phyloP scores from a whole-genome alignment of 2,113 vertebrate species.

The Chelonoidis abingdonii region DNA sequence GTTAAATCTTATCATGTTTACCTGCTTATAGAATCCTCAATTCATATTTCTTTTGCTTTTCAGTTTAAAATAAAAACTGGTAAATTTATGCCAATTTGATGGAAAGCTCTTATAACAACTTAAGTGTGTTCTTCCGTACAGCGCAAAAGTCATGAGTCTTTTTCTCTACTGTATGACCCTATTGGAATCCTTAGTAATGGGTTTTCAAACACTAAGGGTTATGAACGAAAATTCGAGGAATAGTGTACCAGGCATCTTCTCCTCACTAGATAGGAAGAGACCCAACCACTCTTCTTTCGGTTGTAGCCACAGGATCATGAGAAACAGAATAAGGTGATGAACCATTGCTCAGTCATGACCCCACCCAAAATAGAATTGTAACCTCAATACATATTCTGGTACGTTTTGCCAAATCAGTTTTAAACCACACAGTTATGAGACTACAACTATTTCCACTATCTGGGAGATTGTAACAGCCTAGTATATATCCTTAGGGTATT shows the following conservation, averaged over 20 bases:
- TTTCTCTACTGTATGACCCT: no score
- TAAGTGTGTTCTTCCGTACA: no score
- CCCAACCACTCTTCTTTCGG: fast-evolving
- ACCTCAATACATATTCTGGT: not conserved
- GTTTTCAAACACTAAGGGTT: not conserved
- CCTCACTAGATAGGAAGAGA: not conserved
- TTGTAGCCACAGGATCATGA: fast-evolving
- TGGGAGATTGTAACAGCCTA: not conserved
- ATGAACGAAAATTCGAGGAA: not conserved
- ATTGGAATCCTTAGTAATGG: not conserved
- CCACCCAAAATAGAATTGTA: not conserved
- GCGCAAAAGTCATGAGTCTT: not conserved
- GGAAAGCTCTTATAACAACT: no score
- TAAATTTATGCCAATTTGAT: not conserved
- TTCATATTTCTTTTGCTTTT: no score
- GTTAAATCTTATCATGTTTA: no score
- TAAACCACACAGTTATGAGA: not conserved
- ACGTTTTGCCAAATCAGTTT: not conserved
- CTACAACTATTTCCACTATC: not conserved
- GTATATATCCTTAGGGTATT: not conserved
- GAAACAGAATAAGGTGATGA: not conserved
- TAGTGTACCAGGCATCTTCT: not conserved
- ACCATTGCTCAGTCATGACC: not conserved
- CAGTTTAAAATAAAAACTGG: not conserved
- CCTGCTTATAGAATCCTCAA: no score